Evolutionary conservation across 1,140 invertebrate species (phyloP).

Genomic region (Lithobius niger): DNA sequence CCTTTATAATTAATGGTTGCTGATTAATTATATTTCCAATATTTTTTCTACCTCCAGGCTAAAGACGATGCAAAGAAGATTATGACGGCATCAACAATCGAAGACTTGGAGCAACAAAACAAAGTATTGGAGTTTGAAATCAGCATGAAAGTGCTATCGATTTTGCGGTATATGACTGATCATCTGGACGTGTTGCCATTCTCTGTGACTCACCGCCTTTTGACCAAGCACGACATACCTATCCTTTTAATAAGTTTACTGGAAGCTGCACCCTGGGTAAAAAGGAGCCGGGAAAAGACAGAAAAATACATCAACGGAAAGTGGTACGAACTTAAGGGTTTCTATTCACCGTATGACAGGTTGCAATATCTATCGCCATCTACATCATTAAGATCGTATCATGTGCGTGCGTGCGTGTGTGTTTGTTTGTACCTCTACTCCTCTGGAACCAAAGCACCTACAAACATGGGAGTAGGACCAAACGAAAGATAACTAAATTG

Average conservation of each 20-base stretch:
- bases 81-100: not conserved
- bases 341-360: too few relatives aligned
- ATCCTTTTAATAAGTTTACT: not conserved
- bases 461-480: too few relatives aligned
- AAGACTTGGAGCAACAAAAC: not conserved
- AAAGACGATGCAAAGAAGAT: too few relatives aligned
- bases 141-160: not conserved
- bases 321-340: not conserved
- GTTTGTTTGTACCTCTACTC: too few relatives aligned
- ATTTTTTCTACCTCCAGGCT: too few relatives aligned
- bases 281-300: not conserved
- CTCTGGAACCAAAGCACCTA: too few relatives aligned
- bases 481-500: too few relatives aligned
- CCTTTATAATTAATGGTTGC: too few relatives aligned
- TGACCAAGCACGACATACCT: constrained; percentile 3
- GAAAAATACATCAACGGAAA: not conserved
- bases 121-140: constrained; percentile 2
- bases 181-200: not conserved
- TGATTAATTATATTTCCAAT: too few relatives aligned
- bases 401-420: too few relatives aligned
- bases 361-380: too few relatives aligned
- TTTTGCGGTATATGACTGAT: constrained; percentile 3
- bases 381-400: too few relatives aligned
- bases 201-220: not conserved
- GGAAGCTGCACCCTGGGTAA: constrained; percentile 4